Evolutionary conservation across 1,140 invertebrate species (phyloP).

Genomic region (Drosophila watanabei): DNA sequence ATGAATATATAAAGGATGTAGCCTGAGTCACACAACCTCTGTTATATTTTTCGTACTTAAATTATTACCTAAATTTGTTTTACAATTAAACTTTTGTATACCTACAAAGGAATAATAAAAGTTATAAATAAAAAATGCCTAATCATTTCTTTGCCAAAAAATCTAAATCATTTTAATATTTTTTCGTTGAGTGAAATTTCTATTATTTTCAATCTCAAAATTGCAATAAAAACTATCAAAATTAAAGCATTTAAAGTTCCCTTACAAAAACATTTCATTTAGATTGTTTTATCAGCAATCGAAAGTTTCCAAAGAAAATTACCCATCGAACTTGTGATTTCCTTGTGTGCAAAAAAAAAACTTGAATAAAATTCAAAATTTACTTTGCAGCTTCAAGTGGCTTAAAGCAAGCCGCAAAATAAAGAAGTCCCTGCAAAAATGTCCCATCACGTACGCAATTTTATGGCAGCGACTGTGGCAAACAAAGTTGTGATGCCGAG

Average conservation of each 20-base stretch:
- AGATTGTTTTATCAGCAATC: slow-evolving; percentile 18
- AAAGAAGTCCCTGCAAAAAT: slow-evolving; percentile 34
- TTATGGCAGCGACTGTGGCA: slow-evolving; percentile 74
- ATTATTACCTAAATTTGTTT: no score
- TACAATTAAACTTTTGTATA: background rate
- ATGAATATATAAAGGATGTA: background rate
- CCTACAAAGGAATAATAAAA: no score
- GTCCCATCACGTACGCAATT: slow-evolving; percentile 69
- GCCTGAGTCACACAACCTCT: background rate
- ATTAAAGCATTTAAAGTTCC: background rate
- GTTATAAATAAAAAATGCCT: no score
- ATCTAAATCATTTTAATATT: background rate
- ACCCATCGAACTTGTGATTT: slow-evolving; percentile 22
- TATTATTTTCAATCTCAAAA: background rate
- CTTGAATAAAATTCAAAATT: slow-evolving; percentile 11
- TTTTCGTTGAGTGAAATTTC: no score
- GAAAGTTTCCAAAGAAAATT: slow-evolving; percentile 5
- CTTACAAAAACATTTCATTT: background rate
- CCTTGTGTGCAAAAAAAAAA: background rate
- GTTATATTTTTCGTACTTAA: background rate
- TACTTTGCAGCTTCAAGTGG: background rate
- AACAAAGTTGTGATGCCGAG: slow-evolving; percentile 69
- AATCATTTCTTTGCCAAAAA: no score
- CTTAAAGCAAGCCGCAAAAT: slow-evolving; percentile 14
- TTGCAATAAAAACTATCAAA: no score